Evolutionary conservation across 2,888 invertebrate species (phyloP).

Genomic region (Ichneumoninae sp.): DNA sequence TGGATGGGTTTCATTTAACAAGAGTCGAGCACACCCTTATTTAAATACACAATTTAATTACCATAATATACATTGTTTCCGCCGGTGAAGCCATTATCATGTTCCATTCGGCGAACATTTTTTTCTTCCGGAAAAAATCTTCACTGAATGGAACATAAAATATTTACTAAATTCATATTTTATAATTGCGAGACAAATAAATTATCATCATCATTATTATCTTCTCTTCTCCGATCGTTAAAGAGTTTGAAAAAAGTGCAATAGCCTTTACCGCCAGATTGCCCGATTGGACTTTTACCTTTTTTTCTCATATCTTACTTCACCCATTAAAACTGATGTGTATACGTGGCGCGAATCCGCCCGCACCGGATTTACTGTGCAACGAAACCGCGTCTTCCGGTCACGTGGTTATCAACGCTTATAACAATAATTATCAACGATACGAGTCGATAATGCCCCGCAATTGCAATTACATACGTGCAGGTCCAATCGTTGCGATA

Average conservation of each 20-base stretch:
- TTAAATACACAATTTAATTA: background rate
- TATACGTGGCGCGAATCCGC: background rate
- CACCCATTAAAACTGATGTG: background rate
- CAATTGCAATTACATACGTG: conserved; percentile 59
- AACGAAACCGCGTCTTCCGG: conserved; percentile 17
- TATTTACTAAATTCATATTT: background rate
- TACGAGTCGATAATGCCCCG: conserved; percentile 42
- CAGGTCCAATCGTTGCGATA: conserved; percentile 26
- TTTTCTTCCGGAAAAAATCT: too few species aligned
- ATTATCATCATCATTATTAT: background rate
- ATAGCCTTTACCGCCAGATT: background rate
- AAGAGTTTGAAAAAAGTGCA: background rate
- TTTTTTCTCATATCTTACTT: background rate
- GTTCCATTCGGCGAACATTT: background rate
- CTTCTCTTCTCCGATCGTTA: too few species aligned
- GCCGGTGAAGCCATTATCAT: background rate
- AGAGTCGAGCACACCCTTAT: too few species aligned
- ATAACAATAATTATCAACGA: conserved; percentile 57
- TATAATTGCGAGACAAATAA: background rate
- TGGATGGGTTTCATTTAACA: too few species aligned
- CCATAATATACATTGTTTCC: background rate
- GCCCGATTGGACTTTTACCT: background rate
- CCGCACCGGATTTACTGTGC: conserved; percentile 15
- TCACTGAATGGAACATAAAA: too few species aligned
- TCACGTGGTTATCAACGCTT: conserved; percentile 52